Evolutionary conservation across 2,113 vertebrate genomes (phyloP), one percentile per base, ranked within the genome.

Genomic region (Siphamia tubifer): DNA sequence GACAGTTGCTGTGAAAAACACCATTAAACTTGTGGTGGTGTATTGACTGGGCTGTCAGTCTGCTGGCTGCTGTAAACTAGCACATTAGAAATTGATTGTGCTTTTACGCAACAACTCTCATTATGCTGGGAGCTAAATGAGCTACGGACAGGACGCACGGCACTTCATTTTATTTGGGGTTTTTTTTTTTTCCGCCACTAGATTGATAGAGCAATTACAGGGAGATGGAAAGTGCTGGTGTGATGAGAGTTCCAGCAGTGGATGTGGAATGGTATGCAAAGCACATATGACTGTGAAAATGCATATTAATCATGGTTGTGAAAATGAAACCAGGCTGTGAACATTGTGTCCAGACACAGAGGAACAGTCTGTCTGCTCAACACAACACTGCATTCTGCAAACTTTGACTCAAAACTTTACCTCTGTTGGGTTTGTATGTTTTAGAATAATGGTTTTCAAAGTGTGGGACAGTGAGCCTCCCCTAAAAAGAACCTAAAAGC

Each of bases 11-110:
- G 32, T 44, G 35, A 44, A 66, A 67, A 71, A 68, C 56, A 56
- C 58, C 68, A 83, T 84, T 83, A 85, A 85, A 82, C 78, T 85
- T 78, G 65, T 87, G 76, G 76, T 84, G 30, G 32, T 80, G 34
- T 78, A 82, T 83, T 8, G 70, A 83, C 62, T 67, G 12, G 4
- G 8, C 75, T 78, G 75, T 79, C 72, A 51, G 69, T 79, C 72
- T 63, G 77, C 15, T 60, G 68, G 77, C 66, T 48, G 51, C 77
- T 44, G 40, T 77, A 79, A 81, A 79, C 34, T 36, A 53, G 66
- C 74, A 74, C 76, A 75, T 81, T 76, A 75, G 68, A 74, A 77
- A 85, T 82, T 80, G 84, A 90, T 82, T 75, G 78, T 25, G 43
- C 72, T 68, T 86, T 79, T 58, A 77, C 23, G 49, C 56, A 71